Evolutionary conservation across 1,140 invertebrate species (phyloP).

Genomic region (Ceratosolen solmsi): DNA sequence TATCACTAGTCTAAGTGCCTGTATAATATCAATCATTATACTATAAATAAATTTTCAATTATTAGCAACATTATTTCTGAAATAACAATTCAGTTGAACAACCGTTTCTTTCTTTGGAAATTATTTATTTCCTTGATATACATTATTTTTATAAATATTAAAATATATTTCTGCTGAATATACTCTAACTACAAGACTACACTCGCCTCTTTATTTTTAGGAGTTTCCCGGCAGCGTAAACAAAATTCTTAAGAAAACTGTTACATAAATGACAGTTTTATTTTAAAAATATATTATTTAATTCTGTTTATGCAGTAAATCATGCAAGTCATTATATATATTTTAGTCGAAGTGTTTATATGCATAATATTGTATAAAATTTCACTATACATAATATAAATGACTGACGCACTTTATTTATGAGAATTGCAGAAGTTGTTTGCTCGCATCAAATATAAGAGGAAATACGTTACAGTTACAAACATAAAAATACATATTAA

Average conservation of each 20-base stretch:
- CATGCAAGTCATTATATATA: neutral
- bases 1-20: neutral
- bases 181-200: neutral
- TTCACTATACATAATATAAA: too few relatives aligned
- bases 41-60: neutral
- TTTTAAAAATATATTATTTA: neutral
- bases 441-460: too few relatives aligned
- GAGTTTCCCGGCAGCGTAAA: neutral
- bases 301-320: neutral
- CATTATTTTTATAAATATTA: constrained; percentile 8
- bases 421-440: too few relatives aligned
- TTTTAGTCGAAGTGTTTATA: neutral
- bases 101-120: neutral
- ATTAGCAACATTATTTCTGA: neutral
- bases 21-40: neutral
- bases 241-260: constrained; percentile 5
- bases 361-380: neutral
- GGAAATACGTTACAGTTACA: neutral
- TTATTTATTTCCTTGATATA: neutral
- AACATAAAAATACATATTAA: neutral
- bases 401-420: too few relatives aligned
- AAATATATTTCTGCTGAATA: neutral
- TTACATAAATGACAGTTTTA: neutral
- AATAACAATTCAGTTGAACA: neutral
- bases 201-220: constrained; percentile 16